These are phyloP conservation scores for Sitta europaea DNA, from an alignment of 2,113 vertebrate genomes.

Conservation along the genomic window DNA sequence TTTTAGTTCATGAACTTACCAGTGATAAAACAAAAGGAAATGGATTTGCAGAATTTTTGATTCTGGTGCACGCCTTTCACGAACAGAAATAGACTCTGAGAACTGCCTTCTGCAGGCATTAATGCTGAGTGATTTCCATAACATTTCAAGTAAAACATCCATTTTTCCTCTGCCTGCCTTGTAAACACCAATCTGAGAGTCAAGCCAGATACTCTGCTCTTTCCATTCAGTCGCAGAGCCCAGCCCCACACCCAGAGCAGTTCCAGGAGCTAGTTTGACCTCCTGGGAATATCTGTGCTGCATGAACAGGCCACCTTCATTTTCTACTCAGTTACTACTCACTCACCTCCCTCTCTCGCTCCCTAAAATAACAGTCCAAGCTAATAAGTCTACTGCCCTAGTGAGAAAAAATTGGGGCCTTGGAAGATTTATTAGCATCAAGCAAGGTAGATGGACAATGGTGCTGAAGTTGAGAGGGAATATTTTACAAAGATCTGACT, in stretches of 20 bases:
- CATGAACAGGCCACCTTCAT: fast-evolving
- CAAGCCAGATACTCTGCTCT: conserved; percentile 37
- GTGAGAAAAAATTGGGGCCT: neutral
- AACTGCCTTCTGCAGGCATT: conserved; percentile 15
- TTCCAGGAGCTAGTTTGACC: neutral
- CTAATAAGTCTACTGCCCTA: neutral
- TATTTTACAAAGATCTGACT: neutral
- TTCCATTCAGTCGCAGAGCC: fast-evolving
- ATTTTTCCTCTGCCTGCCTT: conserved; percentile 9
- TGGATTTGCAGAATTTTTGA: neutral
- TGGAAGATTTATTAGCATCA: neutral
- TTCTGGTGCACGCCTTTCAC: neutral
- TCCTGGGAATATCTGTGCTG: neutral
- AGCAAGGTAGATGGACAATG: neutral
- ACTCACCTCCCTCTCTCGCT: neutral
- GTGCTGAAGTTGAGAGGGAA: neutral
- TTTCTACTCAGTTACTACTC: neutral
- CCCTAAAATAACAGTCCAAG: neutral
- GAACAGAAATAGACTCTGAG: conserved; percentile 35
- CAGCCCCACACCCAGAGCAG: neutral
- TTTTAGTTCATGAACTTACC: neutral
- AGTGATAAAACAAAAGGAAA: conserved; percentile 20
- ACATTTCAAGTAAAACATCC: conserved; percentile 44
- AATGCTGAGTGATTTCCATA: conserved; percentile 20
- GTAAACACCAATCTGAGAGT: conserved; percentile 31